Conservation (phyloP, 1,140 invertebrate species). For the roundworm (Caenorhabditis elegans) region WBcel235 BX284606.5:5841001-5841500, state of each 20-base stretch:
- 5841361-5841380: background rate
- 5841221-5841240: background rate
- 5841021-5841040: background rate
- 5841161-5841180: background rate
- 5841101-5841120: background rate
- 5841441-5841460: background rate
- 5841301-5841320: background rate
- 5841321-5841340: background rate
- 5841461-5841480: background rate
- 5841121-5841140: background rate
- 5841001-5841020: conserved; percentile 2
- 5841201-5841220: background rate
- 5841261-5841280: background rate
- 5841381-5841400: background rate
- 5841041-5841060: background rate
- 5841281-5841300: background rate
- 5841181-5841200: background rate
- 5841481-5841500: background rate
- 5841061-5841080: background rate
- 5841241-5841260: background rate
- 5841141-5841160: background rate
- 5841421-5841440: background rate
- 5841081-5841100: conserved; percentile 16
- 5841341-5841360: background rate
- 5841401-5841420: background rate